Evolutionary conservation across 2,113 vertebrate genomes (phyloP), one percentile per base, ranked within the genome.

Genomic region (rat (Rattus norvegicus)): DNA sequence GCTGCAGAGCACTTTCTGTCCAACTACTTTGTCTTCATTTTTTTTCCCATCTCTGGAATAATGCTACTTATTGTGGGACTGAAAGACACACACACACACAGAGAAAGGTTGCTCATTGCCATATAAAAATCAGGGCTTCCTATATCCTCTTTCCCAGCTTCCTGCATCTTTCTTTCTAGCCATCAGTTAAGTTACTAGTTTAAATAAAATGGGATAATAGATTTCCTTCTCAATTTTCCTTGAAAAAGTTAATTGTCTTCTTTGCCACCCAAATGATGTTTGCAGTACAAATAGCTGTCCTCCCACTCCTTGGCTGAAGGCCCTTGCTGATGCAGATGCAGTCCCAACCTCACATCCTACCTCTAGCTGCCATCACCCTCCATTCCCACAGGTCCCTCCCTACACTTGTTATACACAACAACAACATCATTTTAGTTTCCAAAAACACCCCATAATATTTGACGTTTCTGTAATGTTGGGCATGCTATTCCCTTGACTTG

Each of bases 171-270:
- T 93, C 72, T 88, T 65, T 59, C 13, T 84, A 43, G 93, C 70
- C 6, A 67, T 80, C 39, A 84, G 11, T 75, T 93, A 92, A 49
- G 14, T 94, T 70, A 76, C 10, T 83, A 52, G 43, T 94, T 91
- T 90, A 77, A 84, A 85, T 83, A 26, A 95, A 95, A 85, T 36
- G 19, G 36, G 24, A 81, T 86, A 80, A 89, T 72, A 83, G 54
- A 81, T 56, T 59, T 63, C 36, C 28, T 86, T 96, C 90, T 91
- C 73, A 96, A 93, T 20, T 36, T 54, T 54, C 75, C 26, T 75
- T 49, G 43, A 76, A 65, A 56, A 80, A 59, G 75, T 76, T 39
- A 59, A 72, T 65, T 91, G 89, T 83, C 43, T 84, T 12, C 24
- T 83, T 56, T 88, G 24, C 39, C 36, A 26, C 28, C 17, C 49